These are phyloP conservation scores for Urophycis tenuis DNA, from an alignment of 2,797 vertebrate species.

Conservation along the genomic window DNA sequence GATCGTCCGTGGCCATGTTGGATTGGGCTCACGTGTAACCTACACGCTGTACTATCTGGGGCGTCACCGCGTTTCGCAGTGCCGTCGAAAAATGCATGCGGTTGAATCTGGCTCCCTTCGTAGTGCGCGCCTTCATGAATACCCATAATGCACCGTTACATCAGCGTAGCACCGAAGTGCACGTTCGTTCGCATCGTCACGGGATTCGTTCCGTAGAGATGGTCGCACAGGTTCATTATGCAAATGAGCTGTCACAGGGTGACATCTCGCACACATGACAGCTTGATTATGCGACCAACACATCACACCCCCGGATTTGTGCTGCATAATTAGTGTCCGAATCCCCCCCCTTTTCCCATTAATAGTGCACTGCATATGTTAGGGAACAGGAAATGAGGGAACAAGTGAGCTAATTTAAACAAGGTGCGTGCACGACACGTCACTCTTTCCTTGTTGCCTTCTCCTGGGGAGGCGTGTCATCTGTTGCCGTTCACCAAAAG, in stretches of 20 bases:
- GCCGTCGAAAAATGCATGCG: not conserved
- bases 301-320: not conserved
- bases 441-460: slow-evolving; percentile 26
- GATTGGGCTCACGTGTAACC: not conserved
- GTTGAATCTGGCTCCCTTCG: not conserved
- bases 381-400: slow-evolving; percentile 24
- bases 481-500: slow-evolving; percentile 36
- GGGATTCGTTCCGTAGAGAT: no score
- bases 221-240: not conserved
- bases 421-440: slow-evolving; percentile 31
- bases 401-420: slow-evolving; percentile 33
- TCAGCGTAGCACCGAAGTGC: no score
- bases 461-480: slow-evolving; percentile 39
- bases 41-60: not conserved
- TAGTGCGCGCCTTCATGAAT: no score
- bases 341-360: not conserved
- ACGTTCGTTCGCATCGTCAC: no score
- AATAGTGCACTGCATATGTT: slow-evolving; percentile 14
- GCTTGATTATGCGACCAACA: no score
- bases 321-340: not conserved
- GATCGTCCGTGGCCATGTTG: not conserved
- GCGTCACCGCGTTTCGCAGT: not conserved
- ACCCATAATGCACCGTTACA: no score
- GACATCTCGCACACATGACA: no score
- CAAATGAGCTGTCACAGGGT: no score